Evolutionary conservation across 1,140 invertebrate genomes (phyloP), one percentile per base, ranked within the genome.

Genomic region (Portunus trituberculatus): DNA sequence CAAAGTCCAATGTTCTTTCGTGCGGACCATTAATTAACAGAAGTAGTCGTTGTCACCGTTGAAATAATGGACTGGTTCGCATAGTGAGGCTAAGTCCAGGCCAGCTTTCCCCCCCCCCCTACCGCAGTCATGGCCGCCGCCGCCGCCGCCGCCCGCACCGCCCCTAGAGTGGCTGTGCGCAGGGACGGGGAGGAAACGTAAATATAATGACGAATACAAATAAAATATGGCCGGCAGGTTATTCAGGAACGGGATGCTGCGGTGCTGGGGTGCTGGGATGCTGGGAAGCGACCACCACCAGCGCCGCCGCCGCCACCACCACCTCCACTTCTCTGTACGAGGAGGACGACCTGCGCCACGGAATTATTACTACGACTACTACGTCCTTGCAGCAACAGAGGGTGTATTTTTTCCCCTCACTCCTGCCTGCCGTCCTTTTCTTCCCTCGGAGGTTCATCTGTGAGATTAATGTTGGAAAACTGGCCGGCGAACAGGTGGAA

Each of bases 161-260:
- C 52, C 52, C 8, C 52, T 59, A 10, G 12, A 59, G 67, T n/a
- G 12, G 67, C 16, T n/a, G 67, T n/a, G 20, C n/a, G 20, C 67
- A 20, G n/a, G 20, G 67, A n/a, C 12, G 52, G 67, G 6, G 67
- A 76, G 67, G 25, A 76, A 76, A 76, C 67, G 67, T n/a, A n/a
- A 76, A 76, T 76, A 76, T 76, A 76, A 76, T 76, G 67, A 76
- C n/a, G 67, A 76, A 76, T 76, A 20, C 67, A 76, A 76, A 76
- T 76, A 76, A 39, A n/a, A 76, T 76, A 76, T 76, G 67, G 67
- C 10, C 20, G 67, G 25, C 67, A 76, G 67, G 67, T 59, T 59
- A 0, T 20, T 59, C 67, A 76, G 67, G 67, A n/a, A 20, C 6
- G 52, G 52, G 52, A 59, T 59, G 52, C 20, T n/a, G 67, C 10